Evolutionary conservation across 2,113 vertebrate genomes (phyloP), one percentile per base, ranked within the genome.

Genomic region (Perca schrenkii): DNA sequence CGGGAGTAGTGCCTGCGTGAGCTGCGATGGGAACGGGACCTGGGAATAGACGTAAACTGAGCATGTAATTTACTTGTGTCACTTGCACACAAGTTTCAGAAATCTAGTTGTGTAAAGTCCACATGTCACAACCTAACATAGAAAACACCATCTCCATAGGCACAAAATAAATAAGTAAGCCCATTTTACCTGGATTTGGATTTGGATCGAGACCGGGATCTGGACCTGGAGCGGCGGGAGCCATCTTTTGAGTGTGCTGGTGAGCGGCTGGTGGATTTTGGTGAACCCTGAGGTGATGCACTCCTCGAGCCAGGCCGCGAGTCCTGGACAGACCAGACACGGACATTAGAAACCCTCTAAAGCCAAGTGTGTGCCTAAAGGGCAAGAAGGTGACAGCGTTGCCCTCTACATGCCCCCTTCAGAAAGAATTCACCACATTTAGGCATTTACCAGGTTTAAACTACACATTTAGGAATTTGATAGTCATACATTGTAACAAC

Each of bases 321-420:
- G 93, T 98, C 97, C 97, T 98, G 96, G 93, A 89, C 95, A 97
- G 95, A 97, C 94, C 95, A 95, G 62, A 90, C 89, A 95, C 92
- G 0, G 2, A 95, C 95, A 94, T 97, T 95, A 97, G 95, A 96
- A 95, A 96, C 94, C 57, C 43, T 49, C 16, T 63, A 47, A 34
- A 53, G 49, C 10, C 25, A 40, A 62, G 12, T 2, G 19, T n/a
- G 21, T 34, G 10, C 19, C 12, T 21, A 34, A 71, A 61, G 67
- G 80, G 71, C 69, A 52, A 79, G 74, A 79, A 82, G 68, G 63
- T 70, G 87, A 85, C 60, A 74, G 74, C 74, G 61, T 40, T 74
- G 57, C 69, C 77, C 36, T 74, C 53, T 77, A 80, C 57, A 74
- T 71, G 77, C 77, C 80, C 72, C 69, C 82, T 82, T 74, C 56